Evolutionary conservation across 2,888 invertebrate species (phyloP).

Genomic region (Pollenia angustigena): DNA sequence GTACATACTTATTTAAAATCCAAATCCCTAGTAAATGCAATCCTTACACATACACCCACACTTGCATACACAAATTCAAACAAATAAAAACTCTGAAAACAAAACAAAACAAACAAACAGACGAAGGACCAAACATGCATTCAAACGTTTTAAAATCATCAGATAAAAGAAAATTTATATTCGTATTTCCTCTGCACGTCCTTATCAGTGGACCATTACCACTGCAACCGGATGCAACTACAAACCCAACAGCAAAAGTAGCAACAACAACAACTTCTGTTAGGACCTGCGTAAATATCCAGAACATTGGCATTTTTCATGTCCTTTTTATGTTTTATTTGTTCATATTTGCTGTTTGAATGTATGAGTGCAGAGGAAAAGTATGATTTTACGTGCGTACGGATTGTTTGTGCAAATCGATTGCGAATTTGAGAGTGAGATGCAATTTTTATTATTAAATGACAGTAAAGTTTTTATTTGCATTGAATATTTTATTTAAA

Average conservation of each 20-base stretch:
- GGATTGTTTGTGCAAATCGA: constrained; percentile 1
- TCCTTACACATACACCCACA: constrained; percentile 1
- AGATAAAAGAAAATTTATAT: constrained; percentile 83
- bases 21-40: constrained; percentile 41
- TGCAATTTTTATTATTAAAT: constrained; percentile 71
- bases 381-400: neutral
- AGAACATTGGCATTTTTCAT: constrained; percentile 68
- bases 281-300: constrained; percentile 70
- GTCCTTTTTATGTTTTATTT: constrained; percentile 61
- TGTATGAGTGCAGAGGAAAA: neutral
- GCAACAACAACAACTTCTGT: constrained; percentile 15
- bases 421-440: constrained; percentile 22
- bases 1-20: constrained; percentile 34
- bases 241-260: constrained; percentile 36
- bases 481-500: constrained; percentile 62
- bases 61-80: constrained; percentile 5
- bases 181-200: constrained; percentile 79
- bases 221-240: constrained; percentile 71
- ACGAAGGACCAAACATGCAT: constrained; percentile 33
- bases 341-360: constrained; percentile 18
- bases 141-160: constrained; percentile 75
- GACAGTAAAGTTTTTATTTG: constrained; percentile 67
- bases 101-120: constrained; percentile 9
- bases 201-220: constrained; percentile 72
- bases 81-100: constrained; percentile 44